phyloP scores from a whole-genome alignment of 2,888 invertebrate genomes.

The Chaetogeoica ovagalla region DNA sequence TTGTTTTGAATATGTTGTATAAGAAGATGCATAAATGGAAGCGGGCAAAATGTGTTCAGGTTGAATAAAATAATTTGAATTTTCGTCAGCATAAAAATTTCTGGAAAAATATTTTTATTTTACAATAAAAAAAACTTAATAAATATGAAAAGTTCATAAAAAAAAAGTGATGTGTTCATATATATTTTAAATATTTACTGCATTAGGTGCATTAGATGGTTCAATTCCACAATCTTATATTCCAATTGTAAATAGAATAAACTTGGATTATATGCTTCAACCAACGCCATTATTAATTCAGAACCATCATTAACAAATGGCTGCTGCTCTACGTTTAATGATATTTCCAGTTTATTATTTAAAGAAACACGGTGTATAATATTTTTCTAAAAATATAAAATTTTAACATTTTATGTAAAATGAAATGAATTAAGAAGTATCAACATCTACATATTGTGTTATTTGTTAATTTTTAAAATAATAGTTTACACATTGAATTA shows the following conservation, averaged over 20 bases:
- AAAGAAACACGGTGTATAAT: background rate
- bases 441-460: background rate
- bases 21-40: constrained; percentile 7
- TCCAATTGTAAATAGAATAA: constrained; percentile 23
- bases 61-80: constrained; percentile 3
- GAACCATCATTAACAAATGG: background rate
- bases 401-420: background rate
- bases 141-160: background rate
- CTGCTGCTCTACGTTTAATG: background rate
- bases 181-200: constrained; percentile 26
- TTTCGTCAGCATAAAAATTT: background rate
- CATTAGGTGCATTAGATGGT: background rate
- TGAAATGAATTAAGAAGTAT: background rate
- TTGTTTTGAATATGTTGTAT: background rate
- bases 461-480: too few relatives aligned
- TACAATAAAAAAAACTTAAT: background rate
- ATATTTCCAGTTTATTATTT: background rate
- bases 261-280: constrained; percentile 20
- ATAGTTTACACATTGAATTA: too few relatives aligned
- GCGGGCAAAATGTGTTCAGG: background rate
- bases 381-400: background rate
- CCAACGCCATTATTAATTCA: background rate
- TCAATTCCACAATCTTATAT: background rate
- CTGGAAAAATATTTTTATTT: background rate
- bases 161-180: background rate